These are phyloP conservation scores for Leptinotarsa defecta DNA, from an alignment of 1,140 invertebrate species.

Conservation along the genomic window DNA sequence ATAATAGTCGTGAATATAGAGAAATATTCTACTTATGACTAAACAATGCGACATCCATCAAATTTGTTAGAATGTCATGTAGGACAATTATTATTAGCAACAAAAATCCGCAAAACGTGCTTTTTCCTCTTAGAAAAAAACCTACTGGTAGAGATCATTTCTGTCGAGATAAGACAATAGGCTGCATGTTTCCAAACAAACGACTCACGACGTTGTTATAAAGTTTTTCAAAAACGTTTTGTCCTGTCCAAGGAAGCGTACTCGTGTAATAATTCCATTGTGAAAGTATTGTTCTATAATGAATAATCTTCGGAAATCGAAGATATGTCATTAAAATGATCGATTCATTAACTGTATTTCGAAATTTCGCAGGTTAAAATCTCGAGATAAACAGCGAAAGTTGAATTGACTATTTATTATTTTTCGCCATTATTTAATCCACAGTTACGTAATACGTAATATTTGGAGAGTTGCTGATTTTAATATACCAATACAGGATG, in stretches of 20 bases:
- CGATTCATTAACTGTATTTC: neutral
- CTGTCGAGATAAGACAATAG: neutral
- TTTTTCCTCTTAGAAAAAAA: neutral
- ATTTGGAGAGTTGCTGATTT: too few relatives aligned
- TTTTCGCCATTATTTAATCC: too few relatives aligned
- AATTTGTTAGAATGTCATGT: too few relatives aligned
- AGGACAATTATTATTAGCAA: neutral
- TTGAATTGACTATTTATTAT: too few relatives aligned
- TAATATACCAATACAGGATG: too few relatives aligned
- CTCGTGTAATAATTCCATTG: neutral
- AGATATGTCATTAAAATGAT: neutral
- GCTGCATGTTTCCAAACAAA: neutral
- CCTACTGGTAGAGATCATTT: neutral
- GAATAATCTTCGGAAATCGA: conserved; percentile 2
- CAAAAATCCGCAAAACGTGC: neutral
- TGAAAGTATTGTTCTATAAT: neutral
- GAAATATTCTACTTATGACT: too few relatives aligned
- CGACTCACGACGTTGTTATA: neutral
- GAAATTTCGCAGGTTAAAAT: neutral
- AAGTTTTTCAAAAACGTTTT: neutral
- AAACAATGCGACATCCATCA: too few relatives aligned
- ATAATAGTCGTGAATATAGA: too few relatives aligned
- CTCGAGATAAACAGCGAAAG: neutral
- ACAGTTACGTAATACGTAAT: too few relatives aligned
- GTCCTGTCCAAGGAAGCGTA: conserved; percentile 1